These are phyloP conservation scores for Sus scrofa DNA, from an alignment of 2,113 vertebrate genomes.

Conservation along the genomic window T2T-Sscrofa CM000817.6:80434001-80434500, in stretches of 20 bases:
- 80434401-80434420: not conserved
- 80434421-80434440: not conserved
- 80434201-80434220: not conserved
- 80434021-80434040: not conserved
- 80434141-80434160: not conserved
- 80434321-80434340: not conserved
- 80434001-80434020: not conserved
- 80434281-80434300: rapidly evolving
- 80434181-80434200: not conserved
- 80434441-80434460: not conserved
- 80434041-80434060: not conserved
- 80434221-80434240: not conserved
- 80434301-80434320: not conserved
- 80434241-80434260: not conserved
- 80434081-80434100: not conserved
- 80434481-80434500: not conserved
- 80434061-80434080: not conserved
- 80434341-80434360: not conserved
- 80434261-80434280: too few relatives aligned
- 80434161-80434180: not conserved
- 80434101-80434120: not conserved
- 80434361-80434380: not conserved
- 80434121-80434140: not conserved
- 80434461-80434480: not conserved
- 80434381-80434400: not conserved